Evolutionary conservation across 2,888 invertebrate genomes (phyloP), one percentile per base, ranked within the genome.

Genomic region (Ariolimax columbianus): DNA sequence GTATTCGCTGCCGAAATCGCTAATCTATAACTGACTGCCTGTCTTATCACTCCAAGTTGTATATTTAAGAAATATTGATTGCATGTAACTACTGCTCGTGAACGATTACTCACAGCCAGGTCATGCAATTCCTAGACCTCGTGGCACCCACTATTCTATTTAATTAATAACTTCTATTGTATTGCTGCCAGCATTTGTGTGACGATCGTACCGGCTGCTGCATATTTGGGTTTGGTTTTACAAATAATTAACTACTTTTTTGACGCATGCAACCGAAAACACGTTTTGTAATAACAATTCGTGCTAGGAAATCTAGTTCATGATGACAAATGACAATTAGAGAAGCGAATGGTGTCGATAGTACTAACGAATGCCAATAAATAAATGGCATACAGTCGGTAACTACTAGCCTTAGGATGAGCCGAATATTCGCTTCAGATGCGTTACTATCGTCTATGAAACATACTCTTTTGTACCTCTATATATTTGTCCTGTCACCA

Each of bases 81-180:
- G 59, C n/a, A 2, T n/a, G 7, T 63, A 63, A 63, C 26, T 63
- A n/a, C 59, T n/a, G n/a, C 7, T 63, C n/a, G 17, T 63, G n/a
- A 6, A 63, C n/a, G 6, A 63, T 63, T 63, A 63, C 59, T 63
- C 59, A n/a, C n/a, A n/a, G n/a, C 26, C n/a, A 7, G n/a, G 23
- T 6, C 59, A 4, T 3, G n/a, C 11, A n/a, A 63, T 63, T 26
- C 59, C 26, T 7, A 1, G 3, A 4, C n/a, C n/a, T 3, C 26
- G 1, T n/a, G 59, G 59, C n/a, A n/a, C n/a, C 23, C 1, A n/a
- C 59, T 63, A n/a, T 26, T 70, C 70, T 38, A 7, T 38, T 38
- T 38, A 26, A 38, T 70, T 70, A 70, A 70, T 70, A 40, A 70
- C 36, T 70, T 40, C 38, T 70, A 70, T 70, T 70, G 23, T 23